phyloP scores from a whole-genome alignment of 23 tunicate genomes.

The Corella eumyota region DNA sequence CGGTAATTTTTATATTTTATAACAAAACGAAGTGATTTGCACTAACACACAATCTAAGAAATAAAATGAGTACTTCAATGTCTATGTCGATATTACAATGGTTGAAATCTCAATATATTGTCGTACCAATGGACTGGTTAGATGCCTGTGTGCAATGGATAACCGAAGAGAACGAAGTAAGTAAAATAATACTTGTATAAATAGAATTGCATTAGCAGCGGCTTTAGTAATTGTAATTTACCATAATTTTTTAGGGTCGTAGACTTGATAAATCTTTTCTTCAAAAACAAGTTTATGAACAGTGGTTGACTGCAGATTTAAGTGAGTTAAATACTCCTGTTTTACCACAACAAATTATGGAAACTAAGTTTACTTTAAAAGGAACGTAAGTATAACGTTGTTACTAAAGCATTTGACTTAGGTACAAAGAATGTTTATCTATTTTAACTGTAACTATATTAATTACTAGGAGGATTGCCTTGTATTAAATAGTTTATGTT shows the following conservation, averaged over 20 bases:
- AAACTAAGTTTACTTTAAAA: conserved; percentile 38
- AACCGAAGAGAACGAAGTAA: conserved; percentile 21
- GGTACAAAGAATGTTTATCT: no score
- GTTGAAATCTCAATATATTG: conserved; percentile 21
- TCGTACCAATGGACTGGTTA: conserved; percentile 63
- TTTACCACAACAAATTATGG: conserved; percentile 29
- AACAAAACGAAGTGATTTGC: no score
- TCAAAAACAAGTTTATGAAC: conserved; percentile 50
- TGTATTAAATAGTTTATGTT: no score
- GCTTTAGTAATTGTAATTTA: background rate
- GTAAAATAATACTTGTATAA: no score
- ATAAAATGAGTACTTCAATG: no score
- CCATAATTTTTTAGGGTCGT: background rate
- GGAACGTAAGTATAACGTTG: conserved; percentile 34
- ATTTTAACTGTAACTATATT: no score
- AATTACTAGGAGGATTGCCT: no score
- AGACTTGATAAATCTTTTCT: background rate
- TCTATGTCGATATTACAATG: no score
- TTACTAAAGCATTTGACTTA: no score
- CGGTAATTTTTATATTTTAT: no score
- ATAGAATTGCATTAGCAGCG: background rate
- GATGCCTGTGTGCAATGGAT: conserved; percentile 75
- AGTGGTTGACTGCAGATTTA: conserved; percentile 78
- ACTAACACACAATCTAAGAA: no score
- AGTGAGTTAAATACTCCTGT: conserved; percentile 16